A percentile compares a stretch with the other conserved stretches of the same genome.
Conservation (phyloP, 1,140 invertebrate genomes). For the Calosoma granatense region DNA sequence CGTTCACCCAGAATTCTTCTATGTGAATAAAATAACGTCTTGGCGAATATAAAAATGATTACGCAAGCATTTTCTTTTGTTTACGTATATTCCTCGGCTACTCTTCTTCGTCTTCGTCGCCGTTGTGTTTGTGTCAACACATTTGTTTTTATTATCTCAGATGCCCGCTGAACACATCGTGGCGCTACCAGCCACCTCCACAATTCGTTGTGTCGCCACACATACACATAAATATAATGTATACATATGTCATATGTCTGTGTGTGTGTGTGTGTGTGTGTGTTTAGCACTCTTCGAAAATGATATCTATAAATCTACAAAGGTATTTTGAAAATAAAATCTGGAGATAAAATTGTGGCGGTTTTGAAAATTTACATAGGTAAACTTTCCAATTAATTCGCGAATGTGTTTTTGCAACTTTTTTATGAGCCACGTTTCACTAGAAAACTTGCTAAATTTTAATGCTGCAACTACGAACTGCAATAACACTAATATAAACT, state of each 20-base stretch:
- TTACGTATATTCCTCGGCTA: background rate
- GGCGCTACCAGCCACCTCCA: background rate
- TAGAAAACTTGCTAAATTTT: too few species aligned
- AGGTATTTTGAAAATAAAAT: constrained; percentile 5
- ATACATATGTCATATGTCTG: too few species aligned
- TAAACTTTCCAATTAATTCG: constrained; percentile 3
- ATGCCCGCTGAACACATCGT: background rate
- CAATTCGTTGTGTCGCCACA: background rate
- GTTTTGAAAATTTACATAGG: constrained; percentile 5
- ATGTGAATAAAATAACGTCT: background rate
- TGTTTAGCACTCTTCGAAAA: background rate
- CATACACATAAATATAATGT: background rate
- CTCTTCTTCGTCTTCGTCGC: background rate
- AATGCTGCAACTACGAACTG: too few species aligned
- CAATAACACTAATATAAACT: too few species aligned
- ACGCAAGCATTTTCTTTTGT: constrained; percentile 7
- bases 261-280: background rate
- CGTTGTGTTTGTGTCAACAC: constrained; percentile 2
- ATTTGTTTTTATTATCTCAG: background rate
- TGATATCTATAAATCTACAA: constrained; percentile 5
- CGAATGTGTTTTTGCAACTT: constrained; percentile 4
- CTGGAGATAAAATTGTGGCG: constrained; percentile 7
- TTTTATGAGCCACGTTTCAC: too few species aligned
- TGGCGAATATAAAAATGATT: constrained; percentile 3
- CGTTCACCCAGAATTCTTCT: too few species aligned